A percentile compares a stretch with the other conserved stretches of the same genome.
Evolutionary conservation across 2,113 vertebrate species (phyloP).

Genomic region (Marcusenius ussheri): DNA sequence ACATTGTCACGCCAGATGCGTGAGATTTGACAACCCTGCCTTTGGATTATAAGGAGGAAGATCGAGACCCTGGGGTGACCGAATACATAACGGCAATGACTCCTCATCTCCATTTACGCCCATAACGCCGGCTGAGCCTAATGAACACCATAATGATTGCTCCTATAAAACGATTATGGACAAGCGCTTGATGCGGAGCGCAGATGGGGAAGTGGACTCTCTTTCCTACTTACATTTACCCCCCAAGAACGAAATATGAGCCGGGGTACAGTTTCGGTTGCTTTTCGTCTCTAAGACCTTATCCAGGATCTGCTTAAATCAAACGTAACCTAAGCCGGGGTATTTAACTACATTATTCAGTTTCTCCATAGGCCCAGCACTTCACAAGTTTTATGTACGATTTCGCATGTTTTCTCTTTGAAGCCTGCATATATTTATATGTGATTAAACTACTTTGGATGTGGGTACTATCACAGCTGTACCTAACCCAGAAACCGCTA

Average conservation of each 20-base stretch:
- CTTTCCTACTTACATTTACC: background rate
- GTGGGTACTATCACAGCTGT: background rate
- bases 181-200: background rate
- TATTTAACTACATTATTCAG: background rate
- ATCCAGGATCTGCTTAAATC: background rate
- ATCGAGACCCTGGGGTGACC: background rate
- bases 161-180: constrained; percentile 5
- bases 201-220: background rate
- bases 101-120: background rate
- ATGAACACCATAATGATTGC: background rate
- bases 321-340: background rate
- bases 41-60: background rate
- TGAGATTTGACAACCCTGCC: background rate
- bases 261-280: background rate
- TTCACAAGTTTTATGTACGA: background rate
- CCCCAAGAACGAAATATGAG: background rate
- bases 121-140: background rate
- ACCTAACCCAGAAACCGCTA: background rate
- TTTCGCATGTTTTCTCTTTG: background rate
- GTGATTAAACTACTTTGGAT: background rate
- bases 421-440: background rate
- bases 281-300: background rate
- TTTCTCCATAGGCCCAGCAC: background rate
- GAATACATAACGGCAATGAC: background rate
- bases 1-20: background rate